Evolutionary conservation across 2,888 invertebrate species (phyloP).

Genomic region (Cosmia trapezina): DNA sequence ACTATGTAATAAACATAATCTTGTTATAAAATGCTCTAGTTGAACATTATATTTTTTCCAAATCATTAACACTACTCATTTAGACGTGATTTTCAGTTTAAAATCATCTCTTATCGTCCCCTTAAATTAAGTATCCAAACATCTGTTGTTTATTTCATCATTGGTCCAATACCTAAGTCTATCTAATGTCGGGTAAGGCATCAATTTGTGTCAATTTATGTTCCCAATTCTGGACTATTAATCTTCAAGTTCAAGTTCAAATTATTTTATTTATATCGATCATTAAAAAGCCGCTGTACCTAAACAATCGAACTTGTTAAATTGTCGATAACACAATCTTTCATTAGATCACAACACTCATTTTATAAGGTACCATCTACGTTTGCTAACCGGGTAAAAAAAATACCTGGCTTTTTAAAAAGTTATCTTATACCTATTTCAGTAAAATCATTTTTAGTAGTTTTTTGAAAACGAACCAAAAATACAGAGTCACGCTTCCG

Average conservation of each 20-base stretch:
- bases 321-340: background rate
- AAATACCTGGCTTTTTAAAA: background rate
- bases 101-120: too few species aligned
- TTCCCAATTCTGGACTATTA: conserved; percentile 3
- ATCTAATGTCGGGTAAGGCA: conserved; percentile 1
- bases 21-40: too few species aligned
- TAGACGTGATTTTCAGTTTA: too few species aligned
- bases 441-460: background rate
- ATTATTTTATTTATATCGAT: conserved; percentile 3
- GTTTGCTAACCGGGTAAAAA: background rate
- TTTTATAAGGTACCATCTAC: background rate
- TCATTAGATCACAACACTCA: background rate
- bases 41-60: too few species aligned
- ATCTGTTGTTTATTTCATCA: conserved; percentile 19
- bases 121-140: background rate
- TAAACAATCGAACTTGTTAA: background rate
- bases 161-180: background rate
- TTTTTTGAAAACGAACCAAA: background rate
- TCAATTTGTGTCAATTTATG: conserved; percentile 12
- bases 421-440: background rate
- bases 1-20: too few species aligned
- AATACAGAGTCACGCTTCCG: background rate
- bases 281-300: background rate
- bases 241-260: conserved; percentile 25
- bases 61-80: too few species aligned